Base-by-base conservation (phyloP, 1,140 invertebrate genomes). In the Hypothenemus hampei region DNA sequence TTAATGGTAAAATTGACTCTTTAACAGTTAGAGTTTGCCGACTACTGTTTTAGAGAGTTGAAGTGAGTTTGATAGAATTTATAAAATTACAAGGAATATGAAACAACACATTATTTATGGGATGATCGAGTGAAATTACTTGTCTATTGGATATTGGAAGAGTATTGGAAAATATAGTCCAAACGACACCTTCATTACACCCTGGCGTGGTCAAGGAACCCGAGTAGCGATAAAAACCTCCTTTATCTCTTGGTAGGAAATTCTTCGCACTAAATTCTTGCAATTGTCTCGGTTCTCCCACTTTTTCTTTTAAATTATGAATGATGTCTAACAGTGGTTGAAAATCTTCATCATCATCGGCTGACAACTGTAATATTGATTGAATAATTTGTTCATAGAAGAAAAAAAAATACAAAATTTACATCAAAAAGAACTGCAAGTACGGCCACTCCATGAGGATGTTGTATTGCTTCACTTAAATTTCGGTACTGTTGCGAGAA, bases 191-290 rank as follows among this genome's bases (percentile, higher is more conserved):
- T 65, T 89, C 85, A 33, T 78, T 77, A 59, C 87, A 91, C 1
- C 69, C 72, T 1, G 87, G 87, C 4, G 87, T 89, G 1, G 87
- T 90, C 29, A 90, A 69, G 0, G 86, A 88, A 2, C 87, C 87
- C 3, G 77, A 62, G 63, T 91, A 91, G 2, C 79, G 73, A 64
- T 79, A 89, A 67, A 80, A 85, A 0, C 69, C 72, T 1, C 69
- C 72, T 23, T 60, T 66, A 61, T 80, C 73, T 37, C 69, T 70
- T 4, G 82, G 81, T 15, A 84, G 48, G 19, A 83, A 67, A 11
- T 58, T 48, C 26, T 62, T 60, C 3, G 58, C 24, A 13, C 35
- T 54, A 29, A 65, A 60, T 6, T 57, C 44, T 4, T 47, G 37
- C 15, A 64, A 24, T 15, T 58, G 36, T 36, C 51, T 37, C 0